Conservation (phyloP, 2,888 invertebrate species). For the Sycophila texana region DNA sequence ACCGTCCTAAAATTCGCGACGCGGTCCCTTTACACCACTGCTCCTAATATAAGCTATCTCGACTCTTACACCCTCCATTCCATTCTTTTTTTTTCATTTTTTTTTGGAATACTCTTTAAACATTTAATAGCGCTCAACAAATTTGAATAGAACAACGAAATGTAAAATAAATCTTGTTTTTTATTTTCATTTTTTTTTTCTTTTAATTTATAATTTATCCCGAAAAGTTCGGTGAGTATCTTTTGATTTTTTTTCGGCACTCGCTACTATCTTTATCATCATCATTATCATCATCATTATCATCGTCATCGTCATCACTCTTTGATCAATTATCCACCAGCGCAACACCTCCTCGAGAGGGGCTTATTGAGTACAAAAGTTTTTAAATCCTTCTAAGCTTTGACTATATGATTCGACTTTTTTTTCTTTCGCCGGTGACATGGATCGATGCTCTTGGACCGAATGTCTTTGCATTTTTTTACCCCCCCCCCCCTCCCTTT, state of each 20-base stretch:
- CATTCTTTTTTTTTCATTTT: neutral
- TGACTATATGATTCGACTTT: constrained; percentile 11
- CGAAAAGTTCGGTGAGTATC: constrained; percentile 31
- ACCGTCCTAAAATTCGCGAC: too few species aligned
- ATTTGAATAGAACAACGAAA: constrained; percentile 51
- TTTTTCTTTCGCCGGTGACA: constrained; percentile 39
- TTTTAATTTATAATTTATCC: constrained; percentile 16
- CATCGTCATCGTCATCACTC: constrained; percentile 23
- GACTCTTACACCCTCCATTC: neutral
- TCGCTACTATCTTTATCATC: constrained; percentile 53
- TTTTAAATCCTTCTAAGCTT: constrained; percentile 44
- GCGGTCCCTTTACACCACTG: neutral
- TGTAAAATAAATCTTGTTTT: constrained; percentile 16
- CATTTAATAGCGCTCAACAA: constrained; percentile 39
- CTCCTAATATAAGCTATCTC: constrained; percentile 20
- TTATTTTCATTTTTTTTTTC: too few species aligned
- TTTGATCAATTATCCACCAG: neutral
- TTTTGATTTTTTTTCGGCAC: constrained; percentile 52
- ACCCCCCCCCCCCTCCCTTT: too few species aligned
- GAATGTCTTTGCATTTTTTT: too few species aligned
- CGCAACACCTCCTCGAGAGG: constrained; percentile 55
- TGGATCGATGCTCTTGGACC: too few species aligned
- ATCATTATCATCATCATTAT: constrained; percentile 41
- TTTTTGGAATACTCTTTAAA: constrained; percentile 34
- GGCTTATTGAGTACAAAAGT: constrained; percentile 65